Evolutionary conservation across 2,888 invertebrate genomes (phyloP).

Genomic region (Eristalis tenax): DNA sequence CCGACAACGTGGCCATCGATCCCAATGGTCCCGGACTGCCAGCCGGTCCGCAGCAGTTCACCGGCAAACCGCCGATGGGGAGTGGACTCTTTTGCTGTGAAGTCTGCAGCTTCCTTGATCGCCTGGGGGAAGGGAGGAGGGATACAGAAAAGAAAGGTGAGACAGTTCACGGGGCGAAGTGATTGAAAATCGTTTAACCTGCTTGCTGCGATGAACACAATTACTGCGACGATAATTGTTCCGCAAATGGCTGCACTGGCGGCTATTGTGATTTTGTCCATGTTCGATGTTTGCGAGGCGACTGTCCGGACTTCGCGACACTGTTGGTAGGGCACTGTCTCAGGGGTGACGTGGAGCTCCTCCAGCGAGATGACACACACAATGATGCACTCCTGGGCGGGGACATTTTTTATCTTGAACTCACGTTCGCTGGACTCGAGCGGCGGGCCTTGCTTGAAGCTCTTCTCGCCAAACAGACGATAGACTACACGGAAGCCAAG

Average conservation of each 20-base stretch:
- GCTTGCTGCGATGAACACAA: constrained; percentile 94
- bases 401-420: constrained; percentile 96
- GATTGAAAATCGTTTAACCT: constrained; percentile 78
- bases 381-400: constrained; percentile 95
- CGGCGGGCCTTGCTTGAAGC: constrained; percentile 94
- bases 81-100: constrained; percentile 86
- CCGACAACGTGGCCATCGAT: constrained; percentile 91
- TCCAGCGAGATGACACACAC: constrained; percentile 96
- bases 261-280: constrained; percentile 97
- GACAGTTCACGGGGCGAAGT: constrained; percentile 11
- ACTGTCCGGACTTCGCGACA: constrained; percentile 95
- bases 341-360: constrained; percentile 93
- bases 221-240: constrained; percentile 93
- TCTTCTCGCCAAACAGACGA: constrained; percentile 93
- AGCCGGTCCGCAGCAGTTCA: constrained; percentile 90
- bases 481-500: constrained; percentile 95
- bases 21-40: constrained; percentile 92
- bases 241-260: constrained; percentile 96
- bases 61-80: constrained; percentile 88
- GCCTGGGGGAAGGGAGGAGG: constrained; percentile 79
- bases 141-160: neutral
- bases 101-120: constrained; percentile 88
- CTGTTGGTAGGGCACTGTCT: constrained; percentile 91
- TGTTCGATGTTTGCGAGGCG: constrained; percentile 91
- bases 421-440: constrained; percentile 94